Conservation (phyloP, 2,797 vertebrate species). For the Antrozous pallidus region DNA sequence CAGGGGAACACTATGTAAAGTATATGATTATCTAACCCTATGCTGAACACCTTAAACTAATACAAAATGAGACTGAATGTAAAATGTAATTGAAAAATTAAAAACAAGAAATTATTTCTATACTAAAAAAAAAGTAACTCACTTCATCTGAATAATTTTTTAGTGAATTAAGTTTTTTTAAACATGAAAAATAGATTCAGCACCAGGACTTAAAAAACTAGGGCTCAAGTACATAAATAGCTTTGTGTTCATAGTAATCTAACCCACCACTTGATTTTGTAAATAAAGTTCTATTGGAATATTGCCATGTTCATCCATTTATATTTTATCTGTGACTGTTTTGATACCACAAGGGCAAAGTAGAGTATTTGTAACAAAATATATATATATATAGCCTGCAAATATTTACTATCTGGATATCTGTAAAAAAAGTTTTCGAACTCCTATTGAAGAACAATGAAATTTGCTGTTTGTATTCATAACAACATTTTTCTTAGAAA, state of each 20-base stretch:
- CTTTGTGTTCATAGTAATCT: background rate
- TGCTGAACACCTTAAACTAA: too few relatives aligned
- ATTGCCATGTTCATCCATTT: background rate
- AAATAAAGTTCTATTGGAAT: background rate
- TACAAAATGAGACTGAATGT: too few relatives aligned
- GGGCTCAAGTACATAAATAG: too few relatives aligned
- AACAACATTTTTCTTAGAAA: background rate
- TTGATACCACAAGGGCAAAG: background rate
- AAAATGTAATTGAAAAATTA: too few relatives aligned
- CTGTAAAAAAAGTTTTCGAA: background rate
- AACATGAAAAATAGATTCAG: background rate
- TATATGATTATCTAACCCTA: too few relatives aligned
- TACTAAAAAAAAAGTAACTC: background rate
- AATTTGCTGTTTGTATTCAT: background rate
- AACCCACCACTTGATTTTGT: background rate
- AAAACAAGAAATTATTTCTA: too few relatives aligned
- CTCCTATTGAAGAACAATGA: background rate
- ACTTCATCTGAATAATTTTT: background rate
- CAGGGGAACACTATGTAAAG: too few relatives aligned
- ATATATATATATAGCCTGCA: background rate
- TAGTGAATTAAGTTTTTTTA: background rate
- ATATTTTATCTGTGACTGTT: background rate
- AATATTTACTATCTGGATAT: background rate
- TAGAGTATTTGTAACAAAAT: background rate
- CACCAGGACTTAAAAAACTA: background rate